Conservation (phyloP, 2,797 vertebrate genomes). For the Fistularia tabacaria region DNA sequence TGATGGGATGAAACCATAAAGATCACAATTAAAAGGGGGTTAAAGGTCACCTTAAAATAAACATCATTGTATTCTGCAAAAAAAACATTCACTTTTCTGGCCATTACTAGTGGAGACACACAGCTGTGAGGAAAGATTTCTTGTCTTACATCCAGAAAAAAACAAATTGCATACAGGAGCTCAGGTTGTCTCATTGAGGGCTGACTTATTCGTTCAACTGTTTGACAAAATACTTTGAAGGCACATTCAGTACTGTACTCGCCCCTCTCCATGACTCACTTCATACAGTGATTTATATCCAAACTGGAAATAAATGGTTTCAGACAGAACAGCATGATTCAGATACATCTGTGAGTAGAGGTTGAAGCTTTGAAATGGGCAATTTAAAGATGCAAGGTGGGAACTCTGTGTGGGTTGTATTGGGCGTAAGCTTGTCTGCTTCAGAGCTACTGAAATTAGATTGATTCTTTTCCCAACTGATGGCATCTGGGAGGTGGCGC, state of each 20-base stretch:
- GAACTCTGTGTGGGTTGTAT: slow-evolving; percentile 37
- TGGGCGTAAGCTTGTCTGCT: slow-evolving; percentile 53
- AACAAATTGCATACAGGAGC: not conserved
- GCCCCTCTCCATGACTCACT: slow-evolving; percentile 38
- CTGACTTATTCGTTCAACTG: slow-evolving; percentile 26
- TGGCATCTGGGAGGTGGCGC: slow-evolving; percentile 50
- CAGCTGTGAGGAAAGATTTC: not conserved
- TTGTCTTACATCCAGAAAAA: not conserved
- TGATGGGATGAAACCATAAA: too few relatives aligned
- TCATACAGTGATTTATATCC: slow-evolving; percentile 37
- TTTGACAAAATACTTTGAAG: slow-evolving; percentile 66
- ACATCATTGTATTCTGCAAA: not conserved
- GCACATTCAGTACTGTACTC: slow-evolving; percentile 73
- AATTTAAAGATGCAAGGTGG: slow-evolving; percentile 41
- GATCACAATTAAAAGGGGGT: too few relatives aligned
- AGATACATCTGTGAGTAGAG: slow-evolving; percentile 13
- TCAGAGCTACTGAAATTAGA: slow-evolving; percentile 54
- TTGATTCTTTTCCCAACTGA: slow-evolving; percentile 18
- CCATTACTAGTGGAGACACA: not conserved
- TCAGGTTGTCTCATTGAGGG: slow-evolving; percentile 1
- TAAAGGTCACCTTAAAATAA: not conserved
- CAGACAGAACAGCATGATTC: slow-evolving; percentile 28
- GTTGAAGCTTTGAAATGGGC: slow-evolving; percentile 42
- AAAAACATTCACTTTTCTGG: not conserved
- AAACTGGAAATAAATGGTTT: slow-evolving; percentile 33